Percentiles rank a stretch among this genome's conserved stretches.
These are phyloP conservation scores for Drosophila neotestacea DNA, from an alignment of 2,888 invertebrate genomes.

Conservation along the genomic window DNA sequence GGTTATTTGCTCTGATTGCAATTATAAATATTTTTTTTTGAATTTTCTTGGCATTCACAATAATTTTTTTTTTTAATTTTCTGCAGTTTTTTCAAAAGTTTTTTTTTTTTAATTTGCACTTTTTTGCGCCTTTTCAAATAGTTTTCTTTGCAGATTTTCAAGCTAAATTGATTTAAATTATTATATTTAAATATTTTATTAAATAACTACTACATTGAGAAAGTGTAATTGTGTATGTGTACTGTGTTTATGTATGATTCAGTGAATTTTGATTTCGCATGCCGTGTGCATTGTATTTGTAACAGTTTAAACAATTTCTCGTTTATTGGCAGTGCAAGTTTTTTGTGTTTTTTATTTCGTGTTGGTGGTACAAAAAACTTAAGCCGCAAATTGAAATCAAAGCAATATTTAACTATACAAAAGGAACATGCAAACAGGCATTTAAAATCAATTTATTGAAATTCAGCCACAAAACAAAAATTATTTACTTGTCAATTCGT, in stretches of 20 bases:
- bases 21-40: slow-evolving; percentile 6
- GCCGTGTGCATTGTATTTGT: slow-evolving; percentile 20
- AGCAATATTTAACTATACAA: neutral
- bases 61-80: slow-evolving; percentile 4
- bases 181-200: slow-evolving; percentile 53
- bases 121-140: slow-evolving; percentile 35
- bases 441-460: no score
- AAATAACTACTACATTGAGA: slow-evolving; percentile 65
- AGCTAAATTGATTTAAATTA: slow-evolving; percentile 64
- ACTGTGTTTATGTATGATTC: slow-evolving; percentile 3
- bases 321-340: slow-evolving; percentile 20
- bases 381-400: slow-evolving; percentile 25
- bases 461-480: no score
- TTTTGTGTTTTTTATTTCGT: slow-evolving; percentile 33
- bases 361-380: slow-evolving; percentile 35
- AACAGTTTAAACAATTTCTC: slow-evolving; percentile 21
- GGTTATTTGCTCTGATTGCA: slow-evolving; percentile 13
- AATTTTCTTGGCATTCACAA: slow-evolving; percentile 28
- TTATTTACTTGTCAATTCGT: neutral
- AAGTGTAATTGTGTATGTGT: slow-evolving; percentile 21
- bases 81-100: slow-evolving; percentile 10
- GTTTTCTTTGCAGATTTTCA: slow-evolving; percentile 29
- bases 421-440: neutral
- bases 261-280: slow-evolving; percentile 37
- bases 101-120: slow-evolving; percentile 18